Percentiles rank a stretch among this genome's conserved stretches.
phyloP scores from a whole-genome alignment of 1,140 invertebrate species.

The Littorina saxatilis region DNA sequence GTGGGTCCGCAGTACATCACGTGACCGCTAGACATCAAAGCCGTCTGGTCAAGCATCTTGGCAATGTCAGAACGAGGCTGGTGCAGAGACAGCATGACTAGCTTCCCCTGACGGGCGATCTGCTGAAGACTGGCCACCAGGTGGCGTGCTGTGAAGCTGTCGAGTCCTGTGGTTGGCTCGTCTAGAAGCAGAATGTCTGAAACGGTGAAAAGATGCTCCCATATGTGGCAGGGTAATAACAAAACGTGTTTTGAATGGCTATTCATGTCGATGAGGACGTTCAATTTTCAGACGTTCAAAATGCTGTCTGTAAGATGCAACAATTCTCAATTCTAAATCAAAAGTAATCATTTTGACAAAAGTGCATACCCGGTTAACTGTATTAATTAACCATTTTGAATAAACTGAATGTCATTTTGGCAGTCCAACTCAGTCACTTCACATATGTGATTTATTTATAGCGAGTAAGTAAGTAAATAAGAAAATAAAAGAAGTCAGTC shows the following conservation, averaged over 20 bases:
- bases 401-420: too few species aligned
- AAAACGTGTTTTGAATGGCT: background rate
- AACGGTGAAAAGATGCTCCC: slow-evolving; percentile 17
- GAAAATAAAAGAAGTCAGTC: too few species aligned
- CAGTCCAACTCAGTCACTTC: too few species aligned
- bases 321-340: background rate
- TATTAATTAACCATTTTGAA: too few species aligned
- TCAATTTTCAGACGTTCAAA: background rate
- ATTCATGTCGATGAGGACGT: background rate
- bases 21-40: slow-evolving; percentile 52
- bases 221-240: too few species aligned
- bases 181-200: slow-evolving; percentile 67
- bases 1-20: slow-evolving; percentile 56
- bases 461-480: too few species aligned
- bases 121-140: slow-evolving; percentile 57
- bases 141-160: slow-evolving; percentile 64
- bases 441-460: too few species aligned
- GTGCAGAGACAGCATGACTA: slow-evolving; percentile 66
- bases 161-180: slow-evolving; percentile 67
- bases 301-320: background rate
- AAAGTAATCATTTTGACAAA: too few species aligned
- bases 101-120: slow-evolving; percentile 59
- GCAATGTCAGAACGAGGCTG: slow-evolving; percentile 70
- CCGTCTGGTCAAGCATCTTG: slow-evolving; percentile 60
- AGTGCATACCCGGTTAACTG: too few species aligned